Evolutionary conservation across 2,888 invertebrate species (phyloP).

Genomic region (Lottia gigantea): DNA sequence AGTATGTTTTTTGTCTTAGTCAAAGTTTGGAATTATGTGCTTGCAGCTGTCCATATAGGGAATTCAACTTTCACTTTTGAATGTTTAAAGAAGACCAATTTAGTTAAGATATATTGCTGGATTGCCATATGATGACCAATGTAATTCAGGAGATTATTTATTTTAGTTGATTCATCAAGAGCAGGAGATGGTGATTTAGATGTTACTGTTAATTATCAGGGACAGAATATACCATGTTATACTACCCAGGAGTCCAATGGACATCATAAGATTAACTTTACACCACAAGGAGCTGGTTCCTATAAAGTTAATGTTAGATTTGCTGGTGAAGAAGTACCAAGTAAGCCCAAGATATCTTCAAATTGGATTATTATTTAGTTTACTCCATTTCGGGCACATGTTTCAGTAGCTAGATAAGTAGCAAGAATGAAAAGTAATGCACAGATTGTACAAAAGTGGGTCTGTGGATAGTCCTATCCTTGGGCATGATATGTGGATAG

Average conservation of each 20-base stretch:
- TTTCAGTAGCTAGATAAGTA: no score
- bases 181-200: slow-evolving; percentile 90
- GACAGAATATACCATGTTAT: slow-evolving; percentile 76
- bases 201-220: slow-evolving; percentile 83
- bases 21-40: no score
- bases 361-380: no score
- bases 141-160: neutral
- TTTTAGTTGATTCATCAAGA: slow-evolving; percentile 77
- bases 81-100: neutral
- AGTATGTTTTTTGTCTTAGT: no score
- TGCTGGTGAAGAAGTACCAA: slow-evolving; percentile 89
- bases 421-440: no score
- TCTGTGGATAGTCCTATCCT: no score
- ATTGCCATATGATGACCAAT: neutral
- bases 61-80: neutral
- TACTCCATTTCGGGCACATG: no score
- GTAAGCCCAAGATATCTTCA: slow-evolving; percentile 53
- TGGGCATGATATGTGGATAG: no score
- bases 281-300: slow-evolving; percentile 73
- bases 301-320: slow-evolving; percentile 90
- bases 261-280: slow-evolving; percentile 71
- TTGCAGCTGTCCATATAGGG: neutral
- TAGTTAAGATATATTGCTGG: neutral
- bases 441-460: no score
- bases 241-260: slow-evolving; percentile 78